These are phyloP conservation scores for Philhelius pedissequus DNA, from an alignment of 2,888 invertebrate genomes.

Conservation along the genomic window DNA sequence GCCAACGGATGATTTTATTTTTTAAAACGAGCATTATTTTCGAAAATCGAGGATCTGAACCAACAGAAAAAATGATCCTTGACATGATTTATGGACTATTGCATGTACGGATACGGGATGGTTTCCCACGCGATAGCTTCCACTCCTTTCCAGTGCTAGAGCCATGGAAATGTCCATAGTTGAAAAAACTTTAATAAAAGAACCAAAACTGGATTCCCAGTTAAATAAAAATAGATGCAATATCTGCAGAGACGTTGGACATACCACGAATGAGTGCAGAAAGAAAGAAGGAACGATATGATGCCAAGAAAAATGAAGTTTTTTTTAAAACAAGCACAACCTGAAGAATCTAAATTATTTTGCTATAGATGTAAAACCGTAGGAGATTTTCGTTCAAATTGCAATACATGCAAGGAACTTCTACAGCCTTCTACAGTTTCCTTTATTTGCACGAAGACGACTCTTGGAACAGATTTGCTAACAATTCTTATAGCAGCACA, in stretches of 20 bases:
- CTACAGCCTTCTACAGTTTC: not conserved
- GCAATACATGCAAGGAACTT: not conserved
- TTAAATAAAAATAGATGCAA: not conserved
- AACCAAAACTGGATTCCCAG: not conserved
- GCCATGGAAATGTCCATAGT: not conserved
- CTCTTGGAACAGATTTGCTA: no score
- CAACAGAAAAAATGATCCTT: no score
- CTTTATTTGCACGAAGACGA: not conserved
- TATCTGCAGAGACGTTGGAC: not conserved
- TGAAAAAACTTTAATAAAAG: not conserved
- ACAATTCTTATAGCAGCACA: conserved; percentile 13
- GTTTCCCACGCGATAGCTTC: no score
- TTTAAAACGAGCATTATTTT: no score
- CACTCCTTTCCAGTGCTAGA: not conserved
- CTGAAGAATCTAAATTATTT: no score
- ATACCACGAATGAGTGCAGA: not conserved
- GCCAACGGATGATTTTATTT: no score
- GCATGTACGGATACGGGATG: no score
- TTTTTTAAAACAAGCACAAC: no score
- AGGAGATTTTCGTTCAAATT: no score
- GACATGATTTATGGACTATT: no score
- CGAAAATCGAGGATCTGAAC: no score
- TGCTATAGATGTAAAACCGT: no score
- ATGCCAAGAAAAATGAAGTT: not conserved
- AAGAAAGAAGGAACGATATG: not conserved